A percentile compares a stretch with the other conserved stretches of the same genome.
Conservation (phyloP, 92 coral and sea anemone genomes). For the Palythoa grandis region DNA sequence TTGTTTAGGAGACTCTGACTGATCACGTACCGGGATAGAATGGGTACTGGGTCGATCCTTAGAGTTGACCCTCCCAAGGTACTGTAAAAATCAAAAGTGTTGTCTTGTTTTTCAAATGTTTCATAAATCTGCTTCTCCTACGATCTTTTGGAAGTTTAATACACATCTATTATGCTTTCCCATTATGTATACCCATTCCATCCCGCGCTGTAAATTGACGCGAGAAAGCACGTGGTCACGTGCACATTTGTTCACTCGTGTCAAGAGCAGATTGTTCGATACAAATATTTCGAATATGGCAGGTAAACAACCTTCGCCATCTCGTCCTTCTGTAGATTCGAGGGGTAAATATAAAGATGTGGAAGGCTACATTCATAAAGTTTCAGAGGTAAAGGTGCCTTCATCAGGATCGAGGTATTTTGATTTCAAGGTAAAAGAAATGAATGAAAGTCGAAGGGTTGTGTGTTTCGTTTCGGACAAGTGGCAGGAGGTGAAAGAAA, state of each 20-base stretch:
- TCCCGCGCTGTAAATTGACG: too few species aligned
- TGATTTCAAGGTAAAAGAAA: conserved; percentile 52
- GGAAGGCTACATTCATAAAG: conserved; percentile 47
- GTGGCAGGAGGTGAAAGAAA: conserved; percentile 1
- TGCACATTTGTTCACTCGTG: conserved; percentile 6
- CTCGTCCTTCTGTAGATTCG: conserved; percentile 29
- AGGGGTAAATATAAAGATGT: conserved; percentile 26
- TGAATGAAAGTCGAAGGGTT: conserved; percentile 35
- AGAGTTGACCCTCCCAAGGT: too few species aligned
- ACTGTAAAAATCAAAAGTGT: too few species aligned
- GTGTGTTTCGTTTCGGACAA: conserved; percentile 39
- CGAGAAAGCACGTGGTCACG: too few species aligned
- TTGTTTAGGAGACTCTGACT: too few species aligned
- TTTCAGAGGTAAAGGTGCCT: conserved; percentile 39
- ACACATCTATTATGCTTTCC: too few species aligned
- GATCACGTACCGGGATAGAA: too few species aligned
- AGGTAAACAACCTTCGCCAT: not conserved
- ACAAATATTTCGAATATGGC: conserved; percentile 1
- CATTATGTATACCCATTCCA: too few species aligned
- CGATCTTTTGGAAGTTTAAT: too few species aligned
- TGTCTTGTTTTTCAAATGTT: too few species aligned
- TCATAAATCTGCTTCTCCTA: too few species aligned
- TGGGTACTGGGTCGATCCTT: too few species aligned
- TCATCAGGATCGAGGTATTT: conserved; percentile 49
- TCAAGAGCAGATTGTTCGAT: not conserved